Base-by-base conservation (phyloP, 2,113 vertebrate species). In the Gavialis gangeticus region DNA sequence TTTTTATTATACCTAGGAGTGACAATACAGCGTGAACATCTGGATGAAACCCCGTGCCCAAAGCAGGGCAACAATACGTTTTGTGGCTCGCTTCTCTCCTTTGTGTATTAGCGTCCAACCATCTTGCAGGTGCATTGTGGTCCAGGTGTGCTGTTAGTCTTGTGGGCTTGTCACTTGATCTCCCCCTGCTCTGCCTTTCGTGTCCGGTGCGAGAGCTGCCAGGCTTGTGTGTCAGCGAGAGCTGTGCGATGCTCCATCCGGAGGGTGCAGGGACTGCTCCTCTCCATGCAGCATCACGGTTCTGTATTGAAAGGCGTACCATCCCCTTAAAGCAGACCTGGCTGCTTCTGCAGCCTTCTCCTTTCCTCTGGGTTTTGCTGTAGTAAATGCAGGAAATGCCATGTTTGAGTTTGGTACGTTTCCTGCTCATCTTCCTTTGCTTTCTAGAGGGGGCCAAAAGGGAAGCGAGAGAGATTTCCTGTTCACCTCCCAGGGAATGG, bases 361-460 rank as follows among this genome's bases (percentile, higher is more conserved):
- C 10, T 2, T 82, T 94, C 87, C 1, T 46, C 95, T 93, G 94
- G 80, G 37, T 96, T 95, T 96, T 94, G 94, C 95, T 95, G 90
- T 64, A 37, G 34, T 75, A 80, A 85, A 89, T 86, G 64, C 85
- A 93, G 95, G 95, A 96, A 96, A 89, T 86, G 89, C 90, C 89
- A 24, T 90, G 56, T 75, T 14, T 15, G 37, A 18, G 4, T 82
- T 78, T 77, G 34, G 55, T 13, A 69, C 79, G 75, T 46, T 88
- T 69, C 5, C 30, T 75, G 25, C 75, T 86, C 69, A 46, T 75
- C 25, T 75, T 77, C 71, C 15, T 46, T 76, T 75, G 25, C n/a
- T 56, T 54, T 12, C 34, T 22, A 37, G 69, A 73, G 30, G 12
- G 6, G 12, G 34, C 12, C 12, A 17, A 7, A 18, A 13, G 3